phyloP scores from a whole-genome alignment of 2,888 invertebrate genomes.

The Sepioteuthis lessoniana region DNA sequence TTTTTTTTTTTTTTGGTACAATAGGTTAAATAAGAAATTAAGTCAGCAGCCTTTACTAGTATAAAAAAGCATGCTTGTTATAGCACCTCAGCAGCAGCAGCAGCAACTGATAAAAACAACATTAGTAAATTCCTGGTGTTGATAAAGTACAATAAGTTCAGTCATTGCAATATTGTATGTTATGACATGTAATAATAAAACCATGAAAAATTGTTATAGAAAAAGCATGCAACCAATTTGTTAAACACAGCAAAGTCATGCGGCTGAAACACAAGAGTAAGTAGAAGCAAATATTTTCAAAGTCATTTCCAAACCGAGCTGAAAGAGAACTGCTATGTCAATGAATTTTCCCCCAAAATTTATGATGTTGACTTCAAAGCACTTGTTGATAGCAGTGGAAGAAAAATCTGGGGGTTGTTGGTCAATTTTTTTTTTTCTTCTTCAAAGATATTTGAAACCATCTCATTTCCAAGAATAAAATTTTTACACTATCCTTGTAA shows the following conservation, averaged over 20 bases:
- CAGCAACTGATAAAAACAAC: background rate
- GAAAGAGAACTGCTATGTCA: background rate
- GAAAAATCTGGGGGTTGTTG: too few species aligned
- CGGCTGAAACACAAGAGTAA: background rate
- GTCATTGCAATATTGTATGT: background rate
- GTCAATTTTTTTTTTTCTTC: too few species aligned
- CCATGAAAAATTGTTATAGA: background rate
- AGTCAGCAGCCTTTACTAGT: background rate
- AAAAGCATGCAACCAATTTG: background rate
- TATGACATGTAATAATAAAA: background rate
- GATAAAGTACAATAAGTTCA: background rate
- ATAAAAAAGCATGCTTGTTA: background rate
- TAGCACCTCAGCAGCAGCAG: background rate
- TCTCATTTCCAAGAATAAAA: too few species aligned
- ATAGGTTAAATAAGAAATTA: background rate
- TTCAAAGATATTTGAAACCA: too few species aligned
- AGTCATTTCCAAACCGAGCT: background rate
- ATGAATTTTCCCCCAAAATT: background rate
- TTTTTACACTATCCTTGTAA: too few species aligned
- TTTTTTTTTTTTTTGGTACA: background rate
- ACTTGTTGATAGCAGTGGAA: too few species aligned
- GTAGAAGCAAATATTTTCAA: background rate
- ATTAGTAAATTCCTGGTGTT: conserved; percentile 4
- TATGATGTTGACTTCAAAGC: background rate
- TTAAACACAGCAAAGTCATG: conserved; percentile 8